Base-by-base conservation (phyloP, 2,113 vertebrate genomes). In the Hepsetus odoe region DNA sequence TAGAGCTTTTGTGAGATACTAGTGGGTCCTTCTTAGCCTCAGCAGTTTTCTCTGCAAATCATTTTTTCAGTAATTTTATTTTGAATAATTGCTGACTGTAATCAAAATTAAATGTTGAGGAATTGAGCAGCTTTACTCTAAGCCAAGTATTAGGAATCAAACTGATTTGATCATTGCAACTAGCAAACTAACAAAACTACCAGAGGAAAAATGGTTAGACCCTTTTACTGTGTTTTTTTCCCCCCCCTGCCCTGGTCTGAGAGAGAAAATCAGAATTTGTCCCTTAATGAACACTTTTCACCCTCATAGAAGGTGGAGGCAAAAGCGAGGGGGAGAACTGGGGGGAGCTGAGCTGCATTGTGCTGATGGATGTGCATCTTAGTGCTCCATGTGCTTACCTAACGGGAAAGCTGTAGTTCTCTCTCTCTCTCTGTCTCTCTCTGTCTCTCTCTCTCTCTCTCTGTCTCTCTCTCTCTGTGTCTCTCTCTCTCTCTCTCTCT, bases 381-480 rank as follows among this genome's bases (percentile, higher is more conserved):
- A 88, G 72, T 72, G 89, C 89, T 91, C 87, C 89, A 87, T 90
- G 87, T 88, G 89, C 87, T 90, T 89, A 88, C 87, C 85, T 91
- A 92, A 92, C 87, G 89, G 87, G 84, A n/a, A n/a, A 90, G 88
- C 88, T 74, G 80, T 82, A 88, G 80, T 66, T 70, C 85, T 87
- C 85, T 87, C 89, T 80, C 59, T 79, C 61, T 35, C 53, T 58
- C 40, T 72, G 16, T 73, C 22, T 65, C 49, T 53, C 59, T 26
- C 24, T 33, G 33, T 69, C 76, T 44, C 42, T 80, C 70, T 62
- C 61, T 68, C 85, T 87, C 84, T 87, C 89, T 80, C 59, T 78
- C 40, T 42, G 8, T 42, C 4, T 42, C 40, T 42, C 40, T 42
- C 40, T 42, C 40, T 38, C 35, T 38, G 4, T 38, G 4, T 38